phyloP scores from a whole-genome alignment of 1,140 invertebrate species.

The Pogonognathellus flavescens region DNA sequence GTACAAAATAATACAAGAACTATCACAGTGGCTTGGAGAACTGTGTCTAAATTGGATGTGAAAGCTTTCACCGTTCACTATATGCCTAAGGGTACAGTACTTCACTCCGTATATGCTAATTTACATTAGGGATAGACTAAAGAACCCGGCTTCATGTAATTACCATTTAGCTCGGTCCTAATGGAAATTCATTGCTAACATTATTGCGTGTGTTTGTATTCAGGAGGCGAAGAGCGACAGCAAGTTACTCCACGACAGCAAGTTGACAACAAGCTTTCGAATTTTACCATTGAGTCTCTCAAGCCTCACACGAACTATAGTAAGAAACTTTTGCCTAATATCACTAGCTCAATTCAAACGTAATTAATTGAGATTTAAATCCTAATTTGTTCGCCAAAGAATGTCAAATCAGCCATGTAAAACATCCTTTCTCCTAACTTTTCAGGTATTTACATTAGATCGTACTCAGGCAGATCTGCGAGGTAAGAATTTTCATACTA shows the following conservation, averaged over 20 bases:
- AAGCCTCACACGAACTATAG: conserved; percentile 63
- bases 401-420: too few relatives aligned
- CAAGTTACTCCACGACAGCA: conserved; percentile 44
- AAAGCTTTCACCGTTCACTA: conserved; percentile 61
- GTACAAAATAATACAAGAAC: conserved; percentile 12
- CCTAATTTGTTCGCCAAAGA: too few relatives aligned
- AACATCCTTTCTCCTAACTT: not conserved
- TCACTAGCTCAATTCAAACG: too few relatives aligned
- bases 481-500: not conserved
- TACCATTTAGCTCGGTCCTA: too few relatives aligned
- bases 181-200: not conserved
- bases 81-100: conserved; percentile 31
- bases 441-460: conserved; percentile 59
- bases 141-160: not conserved
- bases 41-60: not conserved
- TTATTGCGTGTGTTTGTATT: not conserved
- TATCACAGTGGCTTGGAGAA: conserved; percentile 60
- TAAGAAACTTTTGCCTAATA: not conserved
- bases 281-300: conserved; percentile 53
- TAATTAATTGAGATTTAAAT: too few relatives aligned
- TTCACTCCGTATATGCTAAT: not conserved
- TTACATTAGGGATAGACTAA: not conserved
- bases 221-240: conserved; percentile 63
- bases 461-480: conserved; percentile 58
- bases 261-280: conserved; percentile 10